Evolutionary conservation across 2,113 vertebrate species (phyloP).

Genomic region (Uropsilus gracilis): DNA sequence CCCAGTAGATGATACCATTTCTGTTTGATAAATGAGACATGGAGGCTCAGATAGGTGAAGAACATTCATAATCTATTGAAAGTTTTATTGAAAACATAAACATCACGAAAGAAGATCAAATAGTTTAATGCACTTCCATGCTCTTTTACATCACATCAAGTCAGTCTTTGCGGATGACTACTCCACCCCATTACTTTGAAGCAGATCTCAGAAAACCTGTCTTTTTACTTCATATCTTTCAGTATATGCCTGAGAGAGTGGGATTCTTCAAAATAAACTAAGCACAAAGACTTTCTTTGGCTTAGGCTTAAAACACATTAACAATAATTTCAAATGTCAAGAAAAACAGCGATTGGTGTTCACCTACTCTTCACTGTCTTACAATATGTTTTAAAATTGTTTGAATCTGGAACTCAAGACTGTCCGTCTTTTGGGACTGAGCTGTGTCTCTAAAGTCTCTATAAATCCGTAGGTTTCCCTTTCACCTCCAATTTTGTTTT

Average conservation of each 20-base stretch:
- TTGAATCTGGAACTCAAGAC: background rate
- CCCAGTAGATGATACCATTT: background rate
- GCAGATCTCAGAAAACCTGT: background rate
- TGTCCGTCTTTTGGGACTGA: background rate
- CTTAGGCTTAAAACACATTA: background rate
- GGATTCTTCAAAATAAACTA: constrained; percentile 13
- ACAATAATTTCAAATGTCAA: background rate
- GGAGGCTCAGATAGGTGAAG: background rate
- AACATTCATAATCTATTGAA: background rate
- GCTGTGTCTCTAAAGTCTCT: background rate
- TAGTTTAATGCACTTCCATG: background rate
- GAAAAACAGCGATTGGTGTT: background rate
- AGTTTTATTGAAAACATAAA: background rate
- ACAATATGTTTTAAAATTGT: background rate
- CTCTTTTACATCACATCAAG: background rate
- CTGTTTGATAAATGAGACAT: background rate
- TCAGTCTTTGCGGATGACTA: background rate
- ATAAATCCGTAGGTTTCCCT: background rate
- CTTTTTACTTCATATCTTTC: background rate
- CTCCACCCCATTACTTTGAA: background rate
- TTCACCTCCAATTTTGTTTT: background rate
- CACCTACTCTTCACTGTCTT: background rate
- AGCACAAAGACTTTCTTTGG: background rate
- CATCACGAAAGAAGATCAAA: background rate
- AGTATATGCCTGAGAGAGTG: background rate